A percentile compares a stretch with the other conserved stretches of the same genome.
Conservation (phyloP, 2,888 invertebrate genomes). For the Agrochola circellaris region DNA sequence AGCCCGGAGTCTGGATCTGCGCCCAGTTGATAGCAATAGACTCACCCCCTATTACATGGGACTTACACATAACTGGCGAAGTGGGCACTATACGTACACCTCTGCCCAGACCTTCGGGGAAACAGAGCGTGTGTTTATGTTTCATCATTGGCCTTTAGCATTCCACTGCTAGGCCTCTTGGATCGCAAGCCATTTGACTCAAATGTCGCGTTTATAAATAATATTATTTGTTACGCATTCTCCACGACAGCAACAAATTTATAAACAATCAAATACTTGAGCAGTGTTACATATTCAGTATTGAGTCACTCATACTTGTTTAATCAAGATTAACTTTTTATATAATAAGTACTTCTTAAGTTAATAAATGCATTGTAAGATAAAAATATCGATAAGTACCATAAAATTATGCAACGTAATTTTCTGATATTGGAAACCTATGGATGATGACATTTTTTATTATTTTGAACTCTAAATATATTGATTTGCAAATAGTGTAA, state of each 20-base stretch:
- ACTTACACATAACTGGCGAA: too few relatives aligned
- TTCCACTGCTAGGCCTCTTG: not conserved
- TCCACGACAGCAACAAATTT: not conserved
- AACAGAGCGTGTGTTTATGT: too few relatives aligned
- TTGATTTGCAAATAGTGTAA: not conserved
- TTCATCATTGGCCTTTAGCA: not conserved
- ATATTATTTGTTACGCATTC: slow-evolving; percentile 7
- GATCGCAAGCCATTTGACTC: not conserved
- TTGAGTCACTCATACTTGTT: too few relatives aligned
- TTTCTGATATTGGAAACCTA: not conserved
- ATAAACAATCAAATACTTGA: not conserved
- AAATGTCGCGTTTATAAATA: not conserved
- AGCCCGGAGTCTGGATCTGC: too few relatives aligned
- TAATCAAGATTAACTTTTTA: too few relatives aligned
- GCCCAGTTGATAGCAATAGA: too few relatives aligned
- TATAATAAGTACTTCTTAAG: too few relatives aligned
- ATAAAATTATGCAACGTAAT: not conserved
- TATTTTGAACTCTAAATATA: not conserved
- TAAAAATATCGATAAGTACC: slow-evolving; percentile 1
- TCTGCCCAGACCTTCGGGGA: too few relatives aligned
- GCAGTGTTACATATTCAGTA: not conserved
- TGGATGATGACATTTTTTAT: not conserved
- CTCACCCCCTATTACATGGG: too few relatives aligned
- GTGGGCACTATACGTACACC: too few relatives aligned
- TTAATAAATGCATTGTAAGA: slow-evolving; percentile 3